Base-by-base conservation (phyloP, 2,888 invertebrate species). In the Octonoba sinensis region DNA sequence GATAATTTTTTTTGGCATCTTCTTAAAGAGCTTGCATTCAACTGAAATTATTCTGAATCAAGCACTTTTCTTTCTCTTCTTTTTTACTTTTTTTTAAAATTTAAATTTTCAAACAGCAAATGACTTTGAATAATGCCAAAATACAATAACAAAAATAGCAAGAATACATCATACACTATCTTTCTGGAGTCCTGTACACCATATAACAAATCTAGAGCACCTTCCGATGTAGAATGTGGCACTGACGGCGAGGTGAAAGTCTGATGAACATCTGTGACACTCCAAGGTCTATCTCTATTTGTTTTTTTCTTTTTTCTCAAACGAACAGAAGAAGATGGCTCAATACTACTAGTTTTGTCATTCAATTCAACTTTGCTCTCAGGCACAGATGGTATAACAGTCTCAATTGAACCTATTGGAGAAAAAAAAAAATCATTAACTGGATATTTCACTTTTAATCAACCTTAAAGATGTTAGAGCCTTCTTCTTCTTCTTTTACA, bases 191-290 rank as follows among this genome's bases (percentile, higher is more conserved):
- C 72, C 4, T 81, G 79, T 6, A 54, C 47, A 2, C 46, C 27
- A 46, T 20, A 56, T 71, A 95, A 90, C 69, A 93, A 93, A 89
- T 96, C 93, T 84, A 96, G 89, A 24, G 96, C 96, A 0, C 95
- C 95, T 89, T 96, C 96, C 2, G 96, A 96, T 85, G 94, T 95
- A 4, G 95, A 96, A 89, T 95, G 93, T 18, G 84, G 78, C 16
- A 82, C 82, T 84, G 89, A 85, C 67, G 87, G 88, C 22, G 86
- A 87, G 0, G 89, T 89, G 87, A 57, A 87, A 83, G 93, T 89
- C 16, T 94, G 93, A 11, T 65, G 56, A 51, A 95, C 91, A 86
- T 95, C 95, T 11, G 96, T 95, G 8, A 96, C 95, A 82, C 96
- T 95, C 94, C 95, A 95, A 0, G 96, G 96, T 62, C 96, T 91